Base-by-base conservation (phyloP, 2,797 vertebrate genomes). In the Mareca penelope region DNA sequence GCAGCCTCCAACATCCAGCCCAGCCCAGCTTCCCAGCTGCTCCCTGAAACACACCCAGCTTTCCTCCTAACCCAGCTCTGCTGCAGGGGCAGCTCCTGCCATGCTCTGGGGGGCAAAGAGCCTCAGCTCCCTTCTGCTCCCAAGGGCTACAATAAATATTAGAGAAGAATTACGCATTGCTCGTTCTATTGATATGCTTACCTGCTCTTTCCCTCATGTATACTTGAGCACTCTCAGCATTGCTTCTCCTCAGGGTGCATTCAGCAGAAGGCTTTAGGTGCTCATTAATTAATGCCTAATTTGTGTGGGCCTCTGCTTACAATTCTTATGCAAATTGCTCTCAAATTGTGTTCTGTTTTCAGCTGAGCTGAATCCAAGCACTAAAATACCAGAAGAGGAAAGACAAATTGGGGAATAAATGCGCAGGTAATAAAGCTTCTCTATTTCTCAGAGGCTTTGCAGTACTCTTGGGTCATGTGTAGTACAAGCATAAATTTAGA, bases 251-350 rank as follows among this genome's bases (percentile, higher is more conserved):
- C 85, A 50, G 85, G 77, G 67, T 85, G 15, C 48, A 24, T 60
- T 93, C 73, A 83, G 15, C 35, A 65, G 76, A 84, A 83, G 19
- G 31, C 31, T 90, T 90, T 48, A 77, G 78, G 96, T 75, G 57
- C 76, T 90, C 71, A 21, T 97, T 92, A 93, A 95, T 89, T 90
- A 87, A 68, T 52, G 73, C 83, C 81, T 93, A 75, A 93, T 96
- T 96, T 95, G 89, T 69, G 90, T 71, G 40, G 59, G 86, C 68
- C 79, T 78, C 80, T 88, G 85, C 80, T 90, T 80, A 77, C 55
- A 82, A 94, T 95, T 89, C 70, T 89, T 71, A 95, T 52, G 65
- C 89, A 94, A 94, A 93, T 87, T 28, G 44, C 76, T 88, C 77
- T 93, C 88, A 80, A 78, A 91, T 57, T 80, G 26, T 65, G 18